phyloP scores from a whole-genome alignment of 1,140 invertebrate genomes.

The Panulirus ornatus region DNA sequence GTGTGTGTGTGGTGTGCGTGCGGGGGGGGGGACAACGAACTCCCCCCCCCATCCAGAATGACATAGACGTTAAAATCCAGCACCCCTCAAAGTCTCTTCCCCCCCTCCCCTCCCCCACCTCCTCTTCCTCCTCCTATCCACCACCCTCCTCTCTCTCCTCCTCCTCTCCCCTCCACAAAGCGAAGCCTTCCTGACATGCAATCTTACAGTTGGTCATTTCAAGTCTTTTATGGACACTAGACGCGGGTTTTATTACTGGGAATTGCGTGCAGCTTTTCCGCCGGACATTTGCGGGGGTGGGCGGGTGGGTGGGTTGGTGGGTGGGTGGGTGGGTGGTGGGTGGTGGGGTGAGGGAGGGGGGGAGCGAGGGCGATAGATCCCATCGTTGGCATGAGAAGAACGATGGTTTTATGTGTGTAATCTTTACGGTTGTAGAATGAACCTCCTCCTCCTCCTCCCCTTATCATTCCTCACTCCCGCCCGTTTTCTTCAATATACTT shows the following conservation, averaged over 20 bases:
- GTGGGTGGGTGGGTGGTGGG: not conserved
- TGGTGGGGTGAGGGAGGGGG: not conserved
- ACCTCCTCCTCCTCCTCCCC: too few species aligned
- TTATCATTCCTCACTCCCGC: too few species aligned
- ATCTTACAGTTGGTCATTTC: slow-evolving; percentile 34
- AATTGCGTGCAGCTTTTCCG: slow-evolving; percentile 46
- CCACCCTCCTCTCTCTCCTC: not conserved
- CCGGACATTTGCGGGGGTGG: not conserved
- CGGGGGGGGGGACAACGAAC: not conserved
- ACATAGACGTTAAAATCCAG: not conserved
- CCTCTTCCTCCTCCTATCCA: not conserved
- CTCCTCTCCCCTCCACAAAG: not conserved
- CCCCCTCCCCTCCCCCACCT: not conserved
- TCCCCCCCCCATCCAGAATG: not conserved
- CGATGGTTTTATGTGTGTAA: too few species aligned
- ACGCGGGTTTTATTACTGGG: slow-evolving; percentile 28
- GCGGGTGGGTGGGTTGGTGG: not conserved
- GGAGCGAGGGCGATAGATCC: not conserved
- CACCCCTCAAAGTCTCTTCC: not conserved
- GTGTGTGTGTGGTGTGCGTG: not conserved
- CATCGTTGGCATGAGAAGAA: too few species aligned
- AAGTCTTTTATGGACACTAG: slow-evolving; percentile 24
- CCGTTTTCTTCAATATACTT: too few species aligned
- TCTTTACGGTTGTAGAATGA: too few species aligned
- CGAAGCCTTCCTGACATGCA: slow-evolving; percentile 18